Conservation (phyloP, 2,113 vertebrate genomes). For the Psettodes erumei region DNA sequence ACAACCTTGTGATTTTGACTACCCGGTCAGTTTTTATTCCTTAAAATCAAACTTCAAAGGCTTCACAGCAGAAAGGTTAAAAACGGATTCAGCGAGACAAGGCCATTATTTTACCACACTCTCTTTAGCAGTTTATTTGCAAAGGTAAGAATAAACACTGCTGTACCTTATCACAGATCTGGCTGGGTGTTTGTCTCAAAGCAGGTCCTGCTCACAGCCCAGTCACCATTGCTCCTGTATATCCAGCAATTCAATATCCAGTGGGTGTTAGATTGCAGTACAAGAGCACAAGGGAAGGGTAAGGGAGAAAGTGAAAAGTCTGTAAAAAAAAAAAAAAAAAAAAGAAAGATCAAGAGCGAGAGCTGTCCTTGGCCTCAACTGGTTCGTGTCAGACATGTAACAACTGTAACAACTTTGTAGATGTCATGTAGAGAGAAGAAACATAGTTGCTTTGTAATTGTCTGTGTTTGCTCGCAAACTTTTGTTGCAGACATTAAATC, state of each 20-base stretch:
- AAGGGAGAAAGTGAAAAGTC: slow-evolving; percentile 45
- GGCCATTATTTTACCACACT: slow-evolving; percentile 23
- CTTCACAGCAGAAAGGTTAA: slow-evolving; percentile 14
- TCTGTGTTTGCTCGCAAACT: not conserved
- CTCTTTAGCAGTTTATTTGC: slow-evolving; percentile 21
- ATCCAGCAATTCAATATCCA: slow-evolving; percentile 32
- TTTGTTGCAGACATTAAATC: not conserved
- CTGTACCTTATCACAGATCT: slow-evolving; percentile 35
- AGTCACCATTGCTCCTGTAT: slow-evolving; percentile 23
- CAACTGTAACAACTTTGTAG: slow-evolving; percentile 21
- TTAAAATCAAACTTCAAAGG: slow-evolving; percentile 3
- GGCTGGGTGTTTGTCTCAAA: slow-evolving; percentile 45
- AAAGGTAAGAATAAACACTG: slow-evolving; percentile 14
- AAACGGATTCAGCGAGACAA: slow-evolving; percentile 35
- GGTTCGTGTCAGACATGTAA: slow-evolving; percentile 11
- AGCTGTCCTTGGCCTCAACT: slow-evolving; percentile 4
- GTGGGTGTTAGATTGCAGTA: slow-evolving; percentile 44
- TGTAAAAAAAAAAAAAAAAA: too few relatives aligned
- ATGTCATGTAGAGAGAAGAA: too few relatives aligned
- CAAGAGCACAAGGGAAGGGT: slow-evolving; percentile 41
- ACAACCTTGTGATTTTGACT: slow-evolving; percentile 48
- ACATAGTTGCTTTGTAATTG: too few relatives aligned
- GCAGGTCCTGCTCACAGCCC: slow-evolving; percentile 27
- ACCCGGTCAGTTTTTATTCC: slow-evolving; percentile 17
- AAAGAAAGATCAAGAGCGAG: slow-evolving; percentile 21